A percentile compares a stretch with the other conserved stretches of the same genome.
These are phyloP conservation scores for Xestobium rufovillosum DNA, from an alignment of 2,888 invertebrate genomes.

Conservation along the genomic window DNA sequence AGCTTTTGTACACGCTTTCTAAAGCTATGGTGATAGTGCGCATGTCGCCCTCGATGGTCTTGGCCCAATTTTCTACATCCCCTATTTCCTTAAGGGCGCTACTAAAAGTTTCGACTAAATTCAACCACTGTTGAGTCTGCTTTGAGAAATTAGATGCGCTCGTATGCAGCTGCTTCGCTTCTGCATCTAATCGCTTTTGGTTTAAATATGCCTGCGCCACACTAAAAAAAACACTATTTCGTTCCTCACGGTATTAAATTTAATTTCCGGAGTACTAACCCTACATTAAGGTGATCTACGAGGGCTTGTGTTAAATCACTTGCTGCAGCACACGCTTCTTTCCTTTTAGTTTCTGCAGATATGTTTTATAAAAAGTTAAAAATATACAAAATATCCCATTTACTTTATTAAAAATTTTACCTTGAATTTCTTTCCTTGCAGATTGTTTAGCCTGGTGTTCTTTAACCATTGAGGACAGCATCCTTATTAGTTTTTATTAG, in stretches of 20 bases:
- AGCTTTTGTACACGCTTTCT: constrained; percentile 85
- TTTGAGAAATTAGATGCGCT: constrained; percentile 93
- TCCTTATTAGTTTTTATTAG: constrained; percentile 43
- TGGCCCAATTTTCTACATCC: constrained; percentile 98
- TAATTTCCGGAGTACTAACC: constrained; percentile 70
- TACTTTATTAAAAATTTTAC: constrained; percentile 40
- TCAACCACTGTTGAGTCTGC: constrained; percentile 96
- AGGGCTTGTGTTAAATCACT: constrained; percentile 87
- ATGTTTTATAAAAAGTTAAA: constrained; percentile 10
- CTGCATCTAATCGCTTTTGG: constrained; percentile 94
- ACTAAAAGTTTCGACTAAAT: constrained; percentile 80
- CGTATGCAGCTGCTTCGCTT: constrained; percentile 90
- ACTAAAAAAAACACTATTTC: constrained; percentile 46
- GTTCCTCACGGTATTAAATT: too few relatives aligned
- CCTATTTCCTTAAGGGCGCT: constrained; percentile 91
- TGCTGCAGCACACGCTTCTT: constrained; percentile 88
- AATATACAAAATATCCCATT: constrained; percentile 1
- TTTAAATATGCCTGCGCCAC: constrained; percentile 98
- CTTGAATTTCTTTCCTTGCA: constrained; percentile 73
- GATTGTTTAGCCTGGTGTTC: constrained; percentile 79
- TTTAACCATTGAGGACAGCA: constrained; percentile 80
- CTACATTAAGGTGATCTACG: constrained; percentile 96
- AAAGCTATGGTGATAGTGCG: constrained; percentile 84
- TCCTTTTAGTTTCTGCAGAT: constrained; percentile 75
- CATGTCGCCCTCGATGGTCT: constrained; percentile 94